Conservation (phyloP, 2,113 vertebrate genomes). For the Colius striatus region DNA sequence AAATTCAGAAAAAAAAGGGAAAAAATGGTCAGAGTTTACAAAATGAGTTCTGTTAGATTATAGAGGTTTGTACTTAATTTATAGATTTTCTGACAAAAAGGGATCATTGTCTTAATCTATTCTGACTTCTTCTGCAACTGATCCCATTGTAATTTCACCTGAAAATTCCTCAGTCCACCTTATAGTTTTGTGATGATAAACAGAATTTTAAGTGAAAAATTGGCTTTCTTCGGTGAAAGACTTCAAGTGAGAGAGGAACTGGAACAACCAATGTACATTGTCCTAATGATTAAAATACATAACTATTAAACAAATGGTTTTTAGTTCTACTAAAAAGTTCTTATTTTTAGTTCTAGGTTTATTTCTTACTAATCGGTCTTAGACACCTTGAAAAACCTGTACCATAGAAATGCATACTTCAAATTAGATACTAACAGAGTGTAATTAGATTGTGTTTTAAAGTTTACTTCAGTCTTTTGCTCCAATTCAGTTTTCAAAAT, state of each 20-base stretch:
- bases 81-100: neutral
- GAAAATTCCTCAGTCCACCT: neutral
- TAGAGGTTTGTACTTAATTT: neutral
- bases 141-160: neutral
- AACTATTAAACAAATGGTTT: neutral
- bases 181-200: neutral
- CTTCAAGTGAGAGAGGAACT: neutral
- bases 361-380: neutral
- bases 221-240: neutral
- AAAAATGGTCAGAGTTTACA: neutral
- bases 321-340: neutral
- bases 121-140: neutral
- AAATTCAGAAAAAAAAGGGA: fast-evolving
- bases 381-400: neutral
- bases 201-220: neutral
- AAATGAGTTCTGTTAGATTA: neutral
- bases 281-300: neutral
- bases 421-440: neutral
- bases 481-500: neutral
- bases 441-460: neutral
- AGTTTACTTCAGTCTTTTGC: neutral
- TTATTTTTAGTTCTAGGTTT: neutral
- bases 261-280: neutral
- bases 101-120: neutral
- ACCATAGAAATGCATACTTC: neutral